Conservation (phyloP, 2,888 invertebrate species). For the Diarsia dahlii region DNA sequence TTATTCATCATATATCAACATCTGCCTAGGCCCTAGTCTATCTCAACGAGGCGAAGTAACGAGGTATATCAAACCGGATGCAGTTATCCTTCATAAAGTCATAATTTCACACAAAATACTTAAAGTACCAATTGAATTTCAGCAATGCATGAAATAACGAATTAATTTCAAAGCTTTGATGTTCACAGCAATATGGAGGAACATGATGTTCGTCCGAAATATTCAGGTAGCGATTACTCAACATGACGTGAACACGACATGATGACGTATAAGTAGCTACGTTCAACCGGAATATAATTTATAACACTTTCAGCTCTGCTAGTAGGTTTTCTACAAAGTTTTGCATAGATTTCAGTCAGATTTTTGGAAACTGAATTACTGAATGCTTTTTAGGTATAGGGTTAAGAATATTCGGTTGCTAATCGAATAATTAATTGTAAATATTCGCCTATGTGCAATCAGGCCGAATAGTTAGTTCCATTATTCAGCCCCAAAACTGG, state of each 20-base stretch:
- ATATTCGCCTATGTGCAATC: too few relatives aligned
- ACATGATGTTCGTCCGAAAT: constrained; percentile 26
- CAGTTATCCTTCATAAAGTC: background rate
- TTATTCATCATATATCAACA: too few relatives aligned
- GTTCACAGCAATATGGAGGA: constrained; percentile 15
- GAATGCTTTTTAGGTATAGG: too few relatives aligned
- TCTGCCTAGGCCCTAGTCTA: background rate
- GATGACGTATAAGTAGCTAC: constrained; percentile 9
- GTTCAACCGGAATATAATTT: constrained; percentile 25
- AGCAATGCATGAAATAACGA: constrained; percentile 4
- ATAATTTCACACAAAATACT: background rate
- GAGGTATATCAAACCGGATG: background rate
- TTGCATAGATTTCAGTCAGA: background rate
- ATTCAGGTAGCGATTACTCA: constrained; percentile 42
- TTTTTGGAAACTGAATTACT: too few relatives aligned
- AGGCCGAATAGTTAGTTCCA: too few relatives aligned
- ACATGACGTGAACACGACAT: constrained; percentile 34
- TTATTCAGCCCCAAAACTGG: too few relatives aligned
- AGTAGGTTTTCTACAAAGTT: background rate
- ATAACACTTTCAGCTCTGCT: constrained; percentile 14
- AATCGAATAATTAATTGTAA: too few relatives aligned
- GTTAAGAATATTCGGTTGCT: too few relatives aligned
- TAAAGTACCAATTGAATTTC: constrained; percentile 3
- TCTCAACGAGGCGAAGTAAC: background rate
- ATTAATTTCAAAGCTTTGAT: constrained; percentile 29